Conservation (phyloP, 2,888 invertebrate genomes). For the Caenorhabditis sp. region DNA sequence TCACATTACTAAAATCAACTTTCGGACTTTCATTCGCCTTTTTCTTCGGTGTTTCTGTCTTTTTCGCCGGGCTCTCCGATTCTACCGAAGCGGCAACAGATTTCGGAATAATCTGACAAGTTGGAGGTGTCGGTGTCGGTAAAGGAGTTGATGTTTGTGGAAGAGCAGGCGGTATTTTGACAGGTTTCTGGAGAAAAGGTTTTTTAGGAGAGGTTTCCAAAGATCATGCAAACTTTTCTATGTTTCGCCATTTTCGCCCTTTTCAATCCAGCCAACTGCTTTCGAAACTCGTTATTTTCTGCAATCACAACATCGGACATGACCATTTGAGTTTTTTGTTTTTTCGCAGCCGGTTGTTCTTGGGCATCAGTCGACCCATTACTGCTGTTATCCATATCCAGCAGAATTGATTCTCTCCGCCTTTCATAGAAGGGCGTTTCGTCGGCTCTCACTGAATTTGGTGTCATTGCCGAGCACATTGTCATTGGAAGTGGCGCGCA, state of each 20-base stretch:
- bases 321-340: neutral
- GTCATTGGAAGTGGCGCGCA: slow-evolving; percentile 6
- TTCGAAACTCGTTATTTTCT: slow-evolving; percentile 25
- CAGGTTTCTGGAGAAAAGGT: neutral
- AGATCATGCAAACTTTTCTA: neutral
- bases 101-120: neutral
- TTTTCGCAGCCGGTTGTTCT: neutral
- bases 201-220: no score
- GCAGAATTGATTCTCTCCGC: neutral
- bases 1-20: slow-evolving; percentile 2
- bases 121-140: neutral
- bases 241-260: neutral
- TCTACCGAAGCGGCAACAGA: no score
- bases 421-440: neutral
- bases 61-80: no score
- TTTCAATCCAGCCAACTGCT: slow-evolving; percentile 9
- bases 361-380: neutral
- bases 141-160: no score
- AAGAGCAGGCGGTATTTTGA: neutral
- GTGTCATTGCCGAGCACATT: no score
- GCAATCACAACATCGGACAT: slow-evolving; percentile 10
- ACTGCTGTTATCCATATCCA: neutral
- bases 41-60: slow-evolving; percentile 10
- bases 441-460: neutral
- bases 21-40: neutral